Percentiles rank a stretch among this genome's conserved stretches.
These are phyloP conservation scores for Chrysotoxum bicinctum DNA, from an alignment of 2,888 invertebrate species.

Conservation along the genomic window DNA sequence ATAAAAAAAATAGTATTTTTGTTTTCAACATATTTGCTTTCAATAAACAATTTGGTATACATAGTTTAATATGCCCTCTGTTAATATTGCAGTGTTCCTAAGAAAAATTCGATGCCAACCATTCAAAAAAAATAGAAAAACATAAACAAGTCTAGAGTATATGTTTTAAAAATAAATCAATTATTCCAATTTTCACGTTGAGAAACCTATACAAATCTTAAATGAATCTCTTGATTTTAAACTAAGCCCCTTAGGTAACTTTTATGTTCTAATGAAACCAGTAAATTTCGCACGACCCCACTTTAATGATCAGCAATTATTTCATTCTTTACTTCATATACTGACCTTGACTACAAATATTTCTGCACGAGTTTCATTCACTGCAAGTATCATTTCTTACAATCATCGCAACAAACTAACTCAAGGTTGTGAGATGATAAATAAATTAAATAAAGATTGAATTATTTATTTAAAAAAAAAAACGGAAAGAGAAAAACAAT, in stretches of 20 bases:
- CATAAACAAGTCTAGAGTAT: too few species aligned
- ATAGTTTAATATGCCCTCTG: too few species aligned
- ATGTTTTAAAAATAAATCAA: too few species aligned
- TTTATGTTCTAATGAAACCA: not conserved
- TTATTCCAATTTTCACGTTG: too few species aligned
- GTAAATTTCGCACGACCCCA: not conserved
- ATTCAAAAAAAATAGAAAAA: too few species aligned
- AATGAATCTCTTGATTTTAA: not conserved
- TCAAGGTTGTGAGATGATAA: not conserved
- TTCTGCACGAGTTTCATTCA: constrained; percentile 3
- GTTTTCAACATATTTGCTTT: too few species aligned
- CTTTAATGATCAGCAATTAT: not conserved
- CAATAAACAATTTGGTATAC: too few species aligned
- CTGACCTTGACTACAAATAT: not conserved
- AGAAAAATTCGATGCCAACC: too few species aligned
- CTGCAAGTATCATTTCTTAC: not conserved
- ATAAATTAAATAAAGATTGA: not conserved
- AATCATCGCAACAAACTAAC: not conserved
- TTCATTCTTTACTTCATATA: not conserved
- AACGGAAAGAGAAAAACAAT: not conserved
- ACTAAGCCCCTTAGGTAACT: not conserved
- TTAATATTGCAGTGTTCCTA: too few species aligned
- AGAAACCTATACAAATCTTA: too few species aligned
- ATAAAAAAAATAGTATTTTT: too few species aligned
- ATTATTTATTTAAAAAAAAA: not conserved